Evolutionary conservation across 2,888 invertebrate species (phyloP), one percentile per base, ranked within the genome.

Genomic region (Diadegma fenestrale): DNA sequence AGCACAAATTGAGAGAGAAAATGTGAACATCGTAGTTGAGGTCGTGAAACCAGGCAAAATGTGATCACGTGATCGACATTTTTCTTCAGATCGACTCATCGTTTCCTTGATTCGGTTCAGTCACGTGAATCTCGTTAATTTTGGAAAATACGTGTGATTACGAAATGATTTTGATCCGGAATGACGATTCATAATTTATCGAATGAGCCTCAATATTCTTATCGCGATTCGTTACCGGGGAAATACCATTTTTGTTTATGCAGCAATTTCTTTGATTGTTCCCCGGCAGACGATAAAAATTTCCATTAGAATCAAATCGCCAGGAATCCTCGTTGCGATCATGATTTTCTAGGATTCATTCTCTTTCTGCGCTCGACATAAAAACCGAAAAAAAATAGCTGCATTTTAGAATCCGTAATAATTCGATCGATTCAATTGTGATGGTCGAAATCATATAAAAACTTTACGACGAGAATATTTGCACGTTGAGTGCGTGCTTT

Each of bases 101-200:
- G 14, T 33, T 33, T 33, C 1, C 33, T 33, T 33, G 33, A 43
- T 43, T 12, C 6, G 26, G 5, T 48, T 30, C 30, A 3, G 10
- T 51, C 2, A 37, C 4, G 1, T 33, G 0, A 10, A 48, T 69
- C 37, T 37, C 14, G 30, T 30, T n/a, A 3, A 30, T 48, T 6
- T 2, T 43, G 33, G 72, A 10, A 58, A 54, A 66, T 48, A 2
- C n/a, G 22, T 22, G 17, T 17, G n/a, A 30, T 72, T 14, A 54
- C 22, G n/a, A 37, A 61, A 63, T 51, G 22, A 66, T 48, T 19
- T 66, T 17, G 26, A 71, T 71, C 64, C 64, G 71, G 45, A 26
- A 80, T 45, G 6, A 63, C 48, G 71, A 84, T 80, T 84, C 80
- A 75, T 68, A 84, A 84, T 75, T 75, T 22, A 84, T 84, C 37